Conservation (phyloP, 2,797 vertebrate genomes). For the Poeciliopsis paucimaculata region DNA sequence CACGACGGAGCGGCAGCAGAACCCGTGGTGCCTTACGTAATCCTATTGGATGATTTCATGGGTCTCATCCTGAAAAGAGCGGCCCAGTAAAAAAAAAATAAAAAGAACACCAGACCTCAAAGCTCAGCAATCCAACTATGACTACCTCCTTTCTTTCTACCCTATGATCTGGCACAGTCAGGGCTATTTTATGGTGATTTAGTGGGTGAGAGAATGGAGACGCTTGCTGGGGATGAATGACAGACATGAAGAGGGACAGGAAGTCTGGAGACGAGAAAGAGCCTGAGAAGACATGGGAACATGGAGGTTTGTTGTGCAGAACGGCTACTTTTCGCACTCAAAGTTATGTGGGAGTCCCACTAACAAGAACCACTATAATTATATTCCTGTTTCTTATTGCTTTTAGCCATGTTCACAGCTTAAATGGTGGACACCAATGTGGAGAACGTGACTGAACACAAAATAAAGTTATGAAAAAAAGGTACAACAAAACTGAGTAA, state of each 20-base stretch:
- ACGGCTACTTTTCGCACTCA: background rate
- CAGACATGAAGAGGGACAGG: slow-evolving; percentile 23
- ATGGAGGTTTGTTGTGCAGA: slow-evolving; percentile 1
- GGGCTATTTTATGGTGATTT: slow-evolving; percentile 88
- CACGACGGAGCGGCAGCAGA: slow-evolving; percentile 63
- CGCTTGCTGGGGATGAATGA: slow-evolving; percentile 49
- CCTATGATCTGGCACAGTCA: slow-evolving; percentile 77
- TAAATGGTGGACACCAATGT: background rate
- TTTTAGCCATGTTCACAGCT: background rate
- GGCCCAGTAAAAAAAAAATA: slow-evolving; percentile 32
- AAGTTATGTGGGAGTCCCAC: slow-evolving; percentile 8
- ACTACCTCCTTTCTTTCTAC: slow-evolving; percentile 8
- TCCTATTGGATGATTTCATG: slow-evolving; percentile 81
- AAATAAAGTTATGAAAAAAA: background rate
- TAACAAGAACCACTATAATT: background rate
- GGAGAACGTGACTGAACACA: background rate
- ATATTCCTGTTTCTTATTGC: background rate
- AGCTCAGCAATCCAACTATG: slow-evolving; percentile 60
- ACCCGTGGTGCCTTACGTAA: slow-evolving; percentile 82
- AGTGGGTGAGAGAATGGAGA: slow-evolving; percentile 85
- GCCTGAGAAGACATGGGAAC: background rate
- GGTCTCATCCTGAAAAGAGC: slow-evolving; percentile 77
- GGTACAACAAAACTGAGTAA: background rate
- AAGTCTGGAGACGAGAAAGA: background rate
- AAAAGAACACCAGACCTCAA: slow-evolving; percentile 52